Base-by-base conservation (phyloP, 2,888 invertebrate genomes). In the Athripsodes cinereus region DNA sequence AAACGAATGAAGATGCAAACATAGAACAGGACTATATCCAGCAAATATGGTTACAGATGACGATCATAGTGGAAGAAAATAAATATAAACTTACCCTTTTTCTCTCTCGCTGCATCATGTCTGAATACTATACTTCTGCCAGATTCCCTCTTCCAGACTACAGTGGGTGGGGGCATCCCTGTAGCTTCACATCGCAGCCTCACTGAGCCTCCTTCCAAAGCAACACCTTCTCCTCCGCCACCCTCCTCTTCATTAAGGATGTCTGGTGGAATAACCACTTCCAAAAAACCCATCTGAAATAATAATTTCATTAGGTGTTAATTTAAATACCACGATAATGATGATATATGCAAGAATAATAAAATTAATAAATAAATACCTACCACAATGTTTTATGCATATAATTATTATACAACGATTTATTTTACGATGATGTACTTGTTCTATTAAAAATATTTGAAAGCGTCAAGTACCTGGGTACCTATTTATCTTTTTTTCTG, bases 71-170 rank as follows among this genome's bases (percentile, higher is more conserved):
- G 46, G n/a, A 46, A 47, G 47, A 47, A 19, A n/a, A 47, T 20
- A 47, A 19, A 8, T 19, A 19, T 47, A 47, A 47, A 19, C 58
- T 85, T 85, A 67, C 82, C 86, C 68, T 89, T 89, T 66, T 85
- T 79, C 44, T 84, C 82, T 0, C 58, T 35, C 2, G 47, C 55
- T 35, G 81, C 83, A 60, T 89, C 89, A 57, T 87, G 82, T 53
- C 92, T 79, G 63, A 92, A 80, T 62, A 89, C 81, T 63, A 93
- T 90, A 66, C 85, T 87, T 63, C 83, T 81, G 65, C 87, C 85
- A 67, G 87, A 86, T 69, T 93, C 92, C 54, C 92, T 79, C 62
- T 86, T 81, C 93, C 93, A 94, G 67, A 83, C 75, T 22, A 90
- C 86, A 0, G 83, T 85, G 1, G 93, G 92, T 51, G 85, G 81